phyloP scores from a whole-genome alignment of 2,888 invertebrate species.

The Acanthococcus lagerstroemiae region DNA sequence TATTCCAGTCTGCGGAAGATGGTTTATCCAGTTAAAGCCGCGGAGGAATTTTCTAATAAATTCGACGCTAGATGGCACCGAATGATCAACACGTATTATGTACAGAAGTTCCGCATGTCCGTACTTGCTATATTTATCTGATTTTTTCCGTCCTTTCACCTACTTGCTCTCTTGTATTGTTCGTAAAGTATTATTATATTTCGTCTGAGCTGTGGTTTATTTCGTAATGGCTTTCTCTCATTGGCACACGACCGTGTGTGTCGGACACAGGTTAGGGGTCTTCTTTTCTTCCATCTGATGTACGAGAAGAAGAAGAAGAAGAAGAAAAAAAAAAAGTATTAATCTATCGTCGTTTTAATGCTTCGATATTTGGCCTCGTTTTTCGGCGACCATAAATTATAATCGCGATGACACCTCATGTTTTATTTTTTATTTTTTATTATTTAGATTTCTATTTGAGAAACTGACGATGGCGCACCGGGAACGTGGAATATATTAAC shows the following conservation, averaged over 20 bases:
- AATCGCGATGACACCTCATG: too few species aligned
- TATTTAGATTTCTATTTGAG: too few species aligned
- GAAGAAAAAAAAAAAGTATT: too few species aligned
- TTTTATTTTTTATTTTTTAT: too few species aligned
- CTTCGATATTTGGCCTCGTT: neutral
- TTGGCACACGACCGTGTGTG: neutral
- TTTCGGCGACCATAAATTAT: neutral
- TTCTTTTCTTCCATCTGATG: neutral
- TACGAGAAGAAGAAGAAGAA: too few species aligned
- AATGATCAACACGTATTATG: neutral
- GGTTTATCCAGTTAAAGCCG: too few species aligned
- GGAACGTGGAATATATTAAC: too few species aligned
- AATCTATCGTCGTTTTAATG: too few species aligned
- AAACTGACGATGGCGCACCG: too few species aligned
- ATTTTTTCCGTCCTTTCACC: neutral
- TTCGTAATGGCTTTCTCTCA: conserved; percentile 8
- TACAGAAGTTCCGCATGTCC: neutral
- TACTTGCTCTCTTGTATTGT: neutral
- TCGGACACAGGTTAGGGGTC: neutral
- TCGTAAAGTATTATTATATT: neutral
- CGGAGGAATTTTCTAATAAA: neutral
- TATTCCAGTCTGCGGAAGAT: too few species aligned
- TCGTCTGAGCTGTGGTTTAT: conserved; percentile 1
- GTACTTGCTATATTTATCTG: neutral
- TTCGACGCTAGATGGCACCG: neutral